Evolutionary conservation across 2,888 invertebrate genomes (phyloP).

Genomic region (Pandemis cinnamomeana): DNA sequence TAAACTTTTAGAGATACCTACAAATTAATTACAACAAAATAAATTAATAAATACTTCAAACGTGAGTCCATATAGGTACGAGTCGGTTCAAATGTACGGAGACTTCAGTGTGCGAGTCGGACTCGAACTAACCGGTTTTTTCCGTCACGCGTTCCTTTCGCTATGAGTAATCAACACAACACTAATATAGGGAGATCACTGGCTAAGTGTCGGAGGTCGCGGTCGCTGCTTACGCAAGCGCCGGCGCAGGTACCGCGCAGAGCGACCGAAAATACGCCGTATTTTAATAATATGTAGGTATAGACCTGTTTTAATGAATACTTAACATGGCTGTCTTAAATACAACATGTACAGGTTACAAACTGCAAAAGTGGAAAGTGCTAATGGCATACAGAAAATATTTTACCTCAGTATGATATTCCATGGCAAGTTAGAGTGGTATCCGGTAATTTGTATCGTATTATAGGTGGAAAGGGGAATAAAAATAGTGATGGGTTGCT

Average conservation of each 20-base stretch:
- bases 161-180: neutral
- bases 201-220: slow-evolving; percentile 39
- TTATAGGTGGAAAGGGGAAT: too few relatives aligned
- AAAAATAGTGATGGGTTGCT: too few relatives aligned
- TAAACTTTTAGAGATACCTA: too few relatives aligned
- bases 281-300: neutral
- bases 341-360: too few relatives aligned
- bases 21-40: too few relatives aligned
- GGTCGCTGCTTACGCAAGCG: slow-evolving; percentile 36
- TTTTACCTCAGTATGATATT: neutral
- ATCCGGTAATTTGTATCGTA: too few relatives aligned
- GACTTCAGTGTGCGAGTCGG: too few relatives aligned
- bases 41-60: too few relatives aligned
- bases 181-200: slow-evolving; percentile 14
- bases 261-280: slow-evolving; percentile 3
- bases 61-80: too few relatives aligned
- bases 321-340: too few relatives aligned
- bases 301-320: neutral
- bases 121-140: neutral
- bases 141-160: neutral
- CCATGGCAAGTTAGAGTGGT: neutral
- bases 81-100: too few relatives aligned
- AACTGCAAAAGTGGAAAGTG: too few relatives aligned
- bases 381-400: neutral
- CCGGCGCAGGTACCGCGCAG: neutral